A percentile compares a stretch with the other conserved stretches of the same genome.
Conservation (phyloP, 2,113 vertebrate genomes). For the Myrmecophaga tridactyla region DNA sequence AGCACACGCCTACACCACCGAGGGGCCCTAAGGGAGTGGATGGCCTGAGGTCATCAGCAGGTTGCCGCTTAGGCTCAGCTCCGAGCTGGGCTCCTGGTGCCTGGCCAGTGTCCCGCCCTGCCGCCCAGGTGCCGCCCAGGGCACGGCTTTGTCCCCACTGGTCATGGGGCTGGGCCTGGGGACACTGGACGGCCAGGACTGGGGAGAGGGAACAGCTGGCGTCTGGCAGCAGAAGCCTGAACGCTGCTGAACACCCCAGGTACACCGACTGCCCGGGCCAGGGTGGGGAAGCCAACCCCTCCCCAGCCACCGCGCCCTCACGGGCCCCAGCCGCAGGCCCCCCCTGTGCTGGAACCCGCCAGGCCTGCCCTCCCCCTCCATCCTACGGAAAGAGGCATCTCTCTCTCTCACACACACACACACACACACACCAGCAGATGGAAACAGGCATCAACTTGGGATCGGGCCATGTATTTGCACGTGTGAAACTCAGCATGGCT, state of each 20-base stretch:
- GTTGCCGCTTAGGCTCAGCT: background rate
- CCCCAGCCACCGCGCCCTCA: accelerated
- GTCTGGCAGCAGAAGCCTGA: too few relatives aligned
- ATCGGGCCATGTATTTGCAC: too few relatives aligned
- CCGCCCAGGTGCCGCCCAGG: background rate
- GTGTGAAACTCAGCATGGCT: too few relatives aligned
- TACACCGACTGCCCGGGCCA: too few relatives aligned
- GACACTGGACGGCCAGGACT: background rate
- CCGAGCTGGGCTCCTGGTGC: background rate
- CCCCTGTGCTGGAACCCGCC: background rate
- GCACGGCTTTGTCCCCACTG: background rate
- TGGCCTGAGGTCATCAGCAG: background rate
- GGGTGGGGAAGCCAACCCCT: too few relatives aligned
- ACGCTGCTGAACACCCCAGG: background rate
- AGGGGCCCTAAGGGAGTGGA: background rate
- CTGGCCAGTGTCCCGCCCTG: background rate
- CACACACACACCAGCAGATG: too few relatives aligned
- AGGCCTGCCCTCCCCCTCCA: background rate
- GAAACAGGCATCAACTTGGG: too few relatives aligned
- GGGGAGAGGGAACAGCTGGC: background rate
- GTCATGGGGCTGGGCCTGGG: background rate
- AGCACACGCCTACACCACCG: background rate
- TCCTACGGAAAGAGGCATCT: background rate
- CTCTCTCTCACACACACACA: too few relatives aligned
- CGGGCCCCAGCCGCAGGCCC: background rate